A percentile compares a stretch with the other conserved stretches of the same genome.
Evolutionary conservation across 1,140 invertebrate species (phyloP).

Genomic region (Camponotus vicinus): DNA sequence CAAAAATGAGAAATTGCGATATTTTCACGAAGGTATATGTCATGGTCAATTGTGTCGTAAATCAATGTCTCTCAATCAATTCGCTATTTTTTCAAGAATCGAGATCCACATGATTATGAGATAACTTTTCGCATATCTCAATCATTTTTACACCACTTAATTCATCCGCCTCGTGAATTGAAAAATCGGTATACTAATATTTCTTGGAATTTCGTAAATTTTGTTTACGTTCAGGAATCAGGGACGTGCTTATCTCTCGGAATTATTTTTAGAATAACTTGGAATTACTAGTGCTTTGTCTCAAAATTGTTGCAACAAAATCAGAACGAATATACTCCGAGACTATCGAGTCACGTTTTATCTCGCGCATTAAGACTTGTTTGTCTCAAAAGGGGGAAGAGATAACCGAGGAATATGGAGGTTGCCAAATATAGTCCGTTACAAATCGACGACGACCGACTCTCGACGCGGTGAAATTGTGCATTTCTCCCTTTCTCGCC

Average conservation of each 20-base stretch:
- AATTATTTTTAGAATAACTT: not conserved
- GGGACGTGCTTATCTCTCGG: no score
- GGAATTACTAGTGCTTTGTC: not conserved
- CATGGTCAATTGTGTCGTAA: not conserved
- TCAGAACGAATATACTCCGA: not conserved
- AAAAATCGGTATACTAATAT: not conserved
- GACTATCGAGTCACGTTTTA: conserved; percentile 20
- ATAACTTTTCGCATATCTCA: not conserved
- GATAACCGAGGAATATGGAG: conserved; percentile 22
- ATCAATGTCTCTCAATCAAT: not conserved
- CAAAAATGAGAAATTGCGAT: not conserved
- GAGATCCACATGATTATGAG: not conserved
- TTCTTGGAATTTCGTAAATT: not conserved
- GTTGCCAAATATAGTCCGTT: conserved; percentile 52
- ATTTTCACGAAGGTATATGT: not conserved
- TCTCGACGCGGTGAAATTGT: conserved; percentile 23
- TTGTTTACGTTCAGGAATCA: not conserved
- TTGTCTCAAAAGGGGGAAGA: not conserved
- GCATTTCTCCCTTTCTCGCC: conserved; percentile 28
- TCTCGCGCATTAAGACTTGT: conserved; percentile 4
- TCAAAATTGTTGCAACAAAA: conserved; percentile 29
- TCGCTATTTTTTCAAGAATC: not conserved
- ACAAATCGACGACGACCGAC: conserved; percentile 34
- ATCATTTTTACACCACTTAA: not conserved
- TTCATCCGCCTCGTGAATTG: not conserved